Base-by-base conservation (phyloP, 2,797 vertebrate genomes). In the Otolemur crassicaudatus region DNA sequence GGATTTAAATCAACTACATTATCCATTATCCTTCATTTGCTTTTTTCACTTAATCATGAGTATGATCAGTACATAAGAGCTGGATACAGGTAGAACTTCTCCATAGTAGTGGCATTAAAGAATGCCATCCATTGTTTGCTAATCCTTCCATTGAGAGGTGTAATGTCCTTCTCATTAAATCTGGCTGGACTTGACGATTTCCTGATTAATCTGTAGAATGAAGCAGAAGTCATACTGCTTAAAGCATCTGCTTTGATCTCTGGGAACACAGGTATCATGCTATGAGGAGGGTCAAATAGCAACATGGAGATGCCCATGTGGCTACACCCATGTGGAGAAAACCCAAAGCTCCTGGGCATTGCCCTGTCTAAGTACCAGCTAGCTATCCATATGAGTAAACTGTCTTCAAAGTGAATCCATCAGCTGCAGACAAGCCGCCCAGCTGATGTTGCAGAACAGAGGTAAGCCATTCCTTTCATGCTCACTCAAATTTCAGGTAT, bases 321-420 rank as follows among this genome's bases (percentile, higher is more conserved):
- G 53, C 25, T 34, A 69, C 31, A 29, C 0, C 2, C 25, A 8
- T 10, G 13, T 31, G n/a, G 49, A 40, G 67, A 75, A 37, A 60
- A 70, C 7, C 0, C 1, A 22, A 60, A 37, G 46, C 17, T 56
- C 29, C 23, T 40, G 14, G 23, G 53, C 17, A 29, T 1, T 60
- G 61, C 12, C 8, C 67, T 46, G 73, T 58, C 3, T 27, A 16
- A 91, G 73, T n/a, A 13, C 25, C 70, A 27, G 0, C 11, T 22
- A 5, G 9, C 46, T 2, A 31, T 75, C 10, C 34, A 4, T 19
- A 1, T 1, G 16, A 29, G 20, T 43, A 25, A 37, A 9, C 7
- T 43, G n/a, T 75, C 27, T 73, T 31, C 25, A 27, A 29, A n/a
- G 7, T 4, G 46, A 25, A 25, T 37, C 12, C 20, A 25, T 16